phyloP scores from a whole-genome alignment of 2,888 invertebrate species.

The Andrena bicolor region DNA sequence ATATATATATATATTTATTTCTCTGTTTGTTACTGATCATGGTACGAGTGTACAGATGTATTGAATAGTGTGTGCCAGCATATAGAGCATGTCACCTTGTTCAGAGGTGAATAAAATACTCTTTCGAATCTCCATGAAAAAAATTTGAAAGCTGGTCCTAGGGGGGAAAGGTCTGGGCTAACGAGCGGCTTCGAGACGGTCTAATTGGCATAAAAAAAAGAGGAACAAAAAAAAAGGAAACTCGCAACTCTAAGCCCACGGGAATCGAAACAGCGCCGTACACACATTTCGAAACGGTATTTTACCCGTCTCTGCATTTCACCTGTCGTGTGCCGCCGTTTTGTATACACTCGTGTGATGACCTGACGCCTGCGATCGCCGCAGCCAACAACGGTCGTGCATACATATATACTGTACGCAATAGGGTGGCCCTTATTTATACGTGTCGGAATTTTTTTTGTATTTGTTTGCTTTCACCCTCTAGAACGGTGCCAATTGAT shows the following conservation, averaged over 20 bases:
- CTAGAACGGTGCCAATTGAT: no score
- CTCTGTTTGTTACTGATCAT: constrained; percentile 54
- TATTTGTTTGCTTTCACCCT: no score
- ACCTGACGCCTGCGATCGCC: constrained; percentile 63
- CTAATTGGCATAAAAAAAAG: constrained; percentile 2
- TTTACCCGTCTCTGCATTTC: constrained; percentile 54
- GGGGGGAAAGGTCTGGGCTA: background rate
- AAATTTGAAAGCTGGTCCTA: background rate
- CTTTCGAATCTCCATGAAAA: constrained; percentile 39
- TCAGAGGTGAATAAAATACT: constrained; percentile 62
- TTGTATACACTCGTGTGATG: constrained; percentile 58
- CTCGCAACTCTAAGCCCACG: background rate
- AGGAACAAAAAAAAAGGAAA: background rate
- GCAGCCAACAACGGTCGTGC: constrained; percentile 61
- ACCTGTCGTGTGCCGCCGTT: constrained; percentile 66
- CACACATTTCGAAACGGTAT: constrained; percentile 50
- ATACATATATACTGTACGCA: constrained; percentile 36
- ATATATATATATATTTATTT: constrained; percentile 32
- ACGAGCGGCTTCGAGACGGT: background rate
- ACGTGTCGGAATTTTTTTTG: no score
- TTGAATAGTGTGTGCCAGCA: constrained; percentile 72
- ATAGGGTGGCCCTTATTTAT: background rate
- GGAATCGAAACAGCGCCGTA: background rate
- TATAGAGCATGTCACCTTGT: constrained; percentile 80
- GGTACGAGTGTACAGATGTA: constrained; percentile 67